Evolutionary conservation across 1,140 invertebrate genomes (phyloP).

Genomic region (Bombus superbus): DNA sequence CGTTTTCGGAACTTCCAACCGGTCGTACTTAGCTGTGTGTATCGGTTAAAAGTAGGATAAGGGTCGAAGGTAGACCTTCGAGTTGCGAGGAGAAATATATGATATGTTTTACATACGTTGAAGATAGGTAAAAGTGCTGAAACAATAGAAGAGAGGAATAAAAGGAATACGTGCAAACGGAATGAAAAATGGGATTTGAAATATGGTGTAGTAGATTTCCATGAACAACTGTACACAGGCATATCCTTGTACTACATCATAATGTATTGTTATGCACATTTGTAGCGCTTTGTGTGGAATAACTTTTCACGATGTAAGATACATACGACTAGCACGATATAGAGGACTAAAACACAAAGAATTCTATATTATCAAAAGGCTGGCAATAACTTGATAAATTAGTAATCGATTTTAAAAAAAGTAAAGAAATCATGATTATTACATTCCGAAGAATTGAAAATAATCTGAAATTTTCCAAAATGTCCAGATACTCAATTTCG

Average conservation of each 20-base stretch:
- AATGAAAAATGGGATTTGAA: slow-evolving; percentile 5
- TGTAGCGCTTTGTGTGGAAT: not conserved
- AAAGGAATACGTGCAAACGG: not conserved
- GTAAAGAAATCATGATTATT: no score
- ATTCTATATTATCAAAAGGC: not conserved
- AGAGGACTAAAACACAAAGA: not conserved
- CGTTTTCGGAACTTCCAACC: no score
- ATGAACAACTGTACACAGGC: not conserved
- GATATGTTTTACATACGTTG: not conserved
- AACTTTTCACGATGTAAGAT: not conserved
- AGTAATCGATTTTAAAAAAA: no score
- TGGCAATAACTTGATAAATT: not conserved
- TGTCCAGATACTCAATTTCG: no score
- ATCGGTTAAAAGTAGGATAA: not conserved
- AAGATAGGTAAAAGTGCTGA: not conserved
- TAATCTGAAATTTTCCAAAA: no score
- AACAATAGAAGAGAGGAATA: not conserved
- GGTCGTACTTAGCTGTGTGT: no score
- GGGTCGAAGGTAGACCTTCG: not conserved
- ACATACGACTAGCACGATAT: not conserved
- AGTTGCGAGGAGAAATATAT: not conserved
- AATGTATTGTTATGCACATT: not conserved
- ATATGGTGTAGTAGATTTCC: not conserved
- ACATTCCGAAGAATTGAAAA: no score
- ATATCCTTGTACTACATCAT: not conserved